Conservation (phyloP, 2,797 vertebrate genomes). For the Lepilemur septentrionalis region DNA sequence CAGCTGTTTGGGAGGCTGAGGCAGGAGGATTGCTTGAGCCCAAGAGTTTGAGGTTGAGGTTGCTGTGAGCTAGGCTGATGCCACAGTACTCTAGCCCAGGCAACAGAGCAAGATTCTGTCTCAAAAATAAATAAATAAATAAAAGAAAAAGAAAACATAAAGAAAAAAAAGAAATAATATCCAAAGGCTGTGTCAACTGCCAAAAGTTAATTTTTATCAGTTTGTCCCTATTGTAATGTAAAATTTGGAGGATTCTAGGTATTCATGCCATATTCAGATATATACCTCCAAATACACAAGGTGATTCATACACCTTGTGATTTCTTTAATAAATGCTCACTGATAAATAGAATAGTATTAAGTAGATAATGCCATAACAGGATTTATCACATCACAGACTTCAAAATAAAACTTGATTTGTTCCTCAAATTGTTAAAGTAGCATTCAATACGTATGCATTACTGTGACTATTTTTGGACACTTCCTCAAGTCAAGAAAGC, state of each 20-base stretch:
- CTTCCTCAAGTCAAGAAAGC: not conserved
- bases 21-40: no score
- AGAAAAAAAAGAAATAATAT: not conserved
- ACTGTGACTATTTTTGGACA: not conserved
- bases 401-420: not conserved
- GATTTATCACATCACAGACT: not conserved
- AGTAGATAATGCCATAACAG: not conserved
- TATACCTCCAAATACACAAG: not conserved
- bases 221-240: not conserved
- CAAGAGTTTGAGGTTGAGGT: no score
- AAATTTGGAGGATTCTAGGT: not conserved
- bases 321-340: not conserved
- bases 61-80: no score
- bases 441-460: not conserved
- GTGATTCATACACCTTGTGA: not conserved
- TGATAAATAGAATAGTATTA: not conserved
- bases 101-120: no score
- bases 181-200: not conserved
- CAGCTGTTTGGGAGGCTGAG: no score
- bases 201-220: not conserved
- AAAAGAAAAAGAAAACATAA: no score
- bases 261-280: not conserved
- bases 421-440: not conserved
- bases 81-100: no score
- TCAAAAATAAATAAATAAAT: no score